Evolutionary conservation across 2,113 vertebrate species (phyloP).

Genomic region (Tachycineta bicolor): DNA sequence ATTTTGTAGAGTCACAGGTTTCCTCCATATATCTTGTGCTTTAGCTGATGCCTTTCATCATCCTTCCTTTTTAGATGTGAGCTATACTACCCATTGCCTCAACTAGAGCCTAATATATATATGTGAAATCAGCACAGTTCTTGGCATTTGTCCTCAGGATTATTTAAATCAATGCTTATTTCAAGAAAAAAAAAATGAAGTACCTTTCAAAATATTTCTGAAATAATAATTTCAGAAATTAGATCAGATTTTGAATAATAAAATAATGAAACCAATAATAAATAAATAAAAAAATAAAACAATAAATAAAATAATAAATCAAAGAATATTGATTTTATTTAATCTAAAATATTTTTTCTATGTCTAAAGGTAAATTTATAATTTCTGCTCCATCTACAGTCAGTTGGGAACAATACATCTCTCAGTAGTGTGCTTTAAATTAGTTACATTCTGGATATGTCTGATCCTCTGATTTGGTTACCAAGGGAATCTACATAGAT

Average conservation of each 20-base stretch:
- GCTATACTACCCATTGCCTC: not conserved
- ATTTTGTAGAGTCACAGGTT: not conserved
- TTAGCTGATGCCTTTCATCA: not conserved
- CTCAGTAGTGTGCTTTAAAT: not conserved
- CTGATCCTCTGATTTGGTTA: not conserved
- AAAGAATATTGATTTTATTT: not conserved
- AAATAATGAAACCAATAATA: no score
- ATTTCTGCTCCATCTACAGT: not conserved
- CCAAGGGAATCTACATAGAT: not conserved
- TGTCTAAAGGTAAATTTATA: not conserved
- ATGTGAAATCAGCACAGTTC: not conserved
- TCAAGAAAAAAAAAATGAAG: not conserved
- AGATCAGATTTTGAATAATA: not conserved
- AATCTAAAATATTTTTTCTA: not conserved
- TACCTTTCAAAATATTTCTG: not conserved
- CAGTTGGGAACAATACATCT: not conserved
- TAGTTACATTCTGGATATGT: not conserved
- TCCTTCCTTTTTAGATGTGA: not conserved
- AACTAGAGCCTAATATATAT: not conserved
- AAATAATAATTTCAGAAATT: not conserved
- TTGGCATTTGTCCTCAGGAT: not conserved
- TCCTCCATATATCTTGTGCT: not conserved
- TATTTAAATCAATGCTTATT: not conserved
- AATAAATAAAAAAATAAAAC: not conserved
- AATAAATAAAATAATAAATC: not conserved